Conservation (phyloP, 1,140 invertebrate genomes). For the Drosophila teissieri region DNA sequence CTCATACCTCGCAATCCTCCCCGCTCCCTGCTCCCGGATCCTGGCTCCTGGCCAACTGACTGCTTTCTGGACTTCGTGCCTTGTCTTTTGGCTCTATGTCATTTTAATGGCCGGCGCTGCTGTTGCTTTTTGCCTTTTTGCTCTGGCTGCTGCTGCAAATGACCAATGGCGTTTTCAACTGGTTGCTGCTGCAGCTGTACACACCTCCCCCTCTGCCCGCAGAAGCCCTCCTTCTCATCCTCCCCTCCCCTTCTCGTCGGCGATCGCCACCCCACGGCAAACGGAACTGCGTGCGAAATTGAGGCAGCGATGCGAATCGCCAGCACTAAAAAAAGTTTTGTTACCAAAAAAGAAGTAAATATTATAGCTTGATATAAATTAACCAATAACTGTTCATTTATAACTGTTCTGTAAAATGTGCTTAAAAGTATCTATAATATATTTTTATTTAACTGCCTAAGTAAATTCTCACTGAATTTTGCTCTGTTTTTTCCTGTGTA, state of each 20-base stretch:
- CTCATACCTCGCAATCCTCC: conserved; percentile 8
- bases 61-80: conserved; percentile 45
- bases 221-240: not conserved
- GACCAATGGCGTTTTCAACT: conserved; percentile 79
- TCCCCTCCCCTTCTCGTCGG: too few relatives aligned
- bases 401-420: too few relatives aligned
- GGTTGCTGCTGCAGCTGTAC: conserved; percentile 74
- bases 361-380: too few relatives aligned
- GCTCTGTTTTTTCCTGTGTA: not conserved
- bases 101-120: conserved; percentile 80
- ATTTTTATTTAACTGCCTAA: too few relatives aligned
- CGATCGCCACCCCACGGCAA: conserved; percentile 39
- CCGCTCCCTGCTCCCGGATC: not conserved
- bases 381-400: too few relatives aligned
- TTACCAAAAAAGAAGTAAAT: not conserved
- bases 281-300: conserved; percentile 74
- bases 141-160: conserved; percentile 53
- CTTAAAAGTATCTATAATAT: too few relatives aligned
- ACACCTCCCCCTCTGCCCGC: conserved; percentile 1
- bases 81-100: conserved; percentile 69
- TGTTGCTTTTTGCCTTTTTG: conserved; percentile 30
- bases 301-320: conserved; percentile 50
- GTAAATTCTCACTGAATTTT: too few relatives aligned
- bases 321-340: conserved; percentile 8
- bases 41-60: conserved; percentile 24